phyloP scores from a whole-genome alignment of 2,888 invertebrate genomes.

The Hymenopus coronatus region DNA sequence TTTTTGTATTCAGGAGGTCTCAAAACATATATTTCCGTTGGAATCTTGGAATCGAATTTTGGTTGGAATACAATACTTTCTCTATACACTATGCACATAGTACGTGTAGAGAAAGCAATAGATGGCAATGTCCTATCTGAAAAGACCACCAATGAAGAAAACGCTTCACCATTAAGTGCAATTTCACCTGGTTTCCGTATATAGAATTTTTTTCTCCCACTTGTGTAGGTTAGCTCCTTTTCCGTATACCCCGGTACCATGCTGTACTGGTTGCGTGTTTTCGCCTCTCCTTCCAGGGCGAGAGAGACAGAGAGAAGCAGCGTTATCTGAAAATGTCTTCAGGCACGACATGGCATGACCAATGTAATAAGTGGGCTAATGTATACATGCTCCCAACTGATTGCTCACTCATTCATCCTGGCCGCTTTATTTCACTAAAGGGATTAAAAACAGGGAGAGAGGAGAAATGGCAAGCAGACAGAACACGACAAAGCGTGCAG shows the following conservation, averaged over 20 bases:
- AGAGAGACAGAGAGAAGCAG: not conserved
- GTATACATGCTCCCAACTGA: conserved; percentile 27
- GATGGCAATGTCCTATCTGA: not conserved
- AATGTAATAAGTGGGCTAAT: conserved; percentile 27
- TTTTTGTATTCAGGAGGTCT: too few relatives aligned
- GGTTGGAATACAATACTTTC: too few relatives aligned
- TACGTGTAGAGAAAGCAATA: not conserved
- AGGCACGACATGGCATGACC: conserved; percentile 29
- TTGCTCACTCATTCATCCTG: conserved; percentile 26
- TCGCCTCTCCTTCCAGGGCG: not conserved
- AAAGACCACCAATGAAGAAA: not conserved
- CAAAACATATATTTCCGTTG: too few relatives aligned
- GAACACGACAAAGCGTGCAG: not conserved
- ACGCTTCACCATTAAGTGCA: not conserved
- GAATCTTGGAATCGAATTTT: too few relatives aligned
- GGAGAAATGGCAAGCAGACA: not conserved
- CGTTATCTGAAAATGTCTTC: conserved; percentile 21
- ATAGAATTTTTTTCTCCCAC: not conserved
- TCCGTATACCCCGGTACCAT: not conserved
- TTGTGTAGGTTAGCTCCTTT: not conserved
- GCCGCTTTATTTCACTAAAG: conserved; percentile 7
- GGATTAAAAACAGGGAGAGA: not conserved
- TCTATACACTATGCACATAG: too few relatives aligned
- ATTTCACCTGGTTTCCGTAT: not conserved
- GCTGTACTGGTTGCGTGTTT: conserved; percentile 20